Conservation (phyloP, 2,797 vertebrate genomes). For the Lepidocolaptes lacrymiger region DNA sequence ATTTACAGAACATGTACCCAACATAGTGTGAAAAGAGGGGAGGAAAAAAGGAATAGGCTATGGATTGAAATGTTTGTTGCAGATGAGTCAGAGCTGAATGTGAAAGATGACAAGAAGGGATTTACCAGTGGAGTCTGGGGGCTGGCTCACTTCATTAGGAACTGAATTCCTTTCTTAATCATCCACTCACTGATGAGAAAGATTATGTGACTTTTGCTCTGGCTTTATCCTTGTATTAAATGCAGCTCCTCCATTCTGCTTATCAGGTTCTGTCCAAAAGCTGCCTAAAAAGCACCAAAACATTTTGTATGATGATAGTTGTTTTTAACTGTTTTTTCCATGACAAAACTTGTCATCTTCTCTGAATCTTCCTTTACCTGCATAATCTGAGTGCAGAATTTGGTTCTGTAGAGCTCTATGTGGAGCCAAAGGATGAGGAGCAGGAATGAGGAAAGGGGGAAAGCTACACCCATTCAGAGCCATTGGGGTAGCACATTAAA, state of each 20-base stretch:
- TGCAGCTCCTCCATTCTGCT: neutral
- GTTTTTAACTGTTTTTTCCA: neutral
- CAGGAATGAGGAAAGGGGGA: neutral
- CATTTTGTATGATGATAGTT: neutral
- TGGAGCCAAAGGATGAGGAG: neutral
- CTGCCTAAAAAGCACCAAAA: neutral
- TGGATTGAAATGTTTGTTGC: neutral
- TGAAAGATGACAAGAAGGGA: neutral
- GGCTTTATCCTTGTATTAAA: neutral
- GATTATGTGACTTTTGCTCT: neutral
- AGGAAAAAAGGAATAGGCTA: neutral
- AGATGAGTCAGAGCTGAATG: constrained; percentile 24
- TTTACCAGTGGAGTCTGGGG: neutral
- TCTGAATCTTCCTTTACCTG: neutral
- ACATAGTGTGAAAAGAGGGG: neutral
- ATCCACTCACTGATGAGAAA: neutral
- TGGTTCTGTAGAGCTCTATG: neutral
- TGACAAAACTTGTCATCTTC: neutral
- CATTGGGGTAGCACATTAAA: neutral
- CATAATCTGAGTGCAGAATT: neutral
- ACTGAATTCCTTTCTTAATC: neutral
- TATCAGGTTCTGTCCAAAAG: neutral
- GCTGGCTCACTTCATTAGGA: neutral
- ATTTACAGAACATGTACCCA: neutral
- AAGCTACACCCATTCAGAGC: neutral